Base-by-base conservation (phyloP, 92 coral and sea anemone species). In the Paramuricea clavata region DNA sequence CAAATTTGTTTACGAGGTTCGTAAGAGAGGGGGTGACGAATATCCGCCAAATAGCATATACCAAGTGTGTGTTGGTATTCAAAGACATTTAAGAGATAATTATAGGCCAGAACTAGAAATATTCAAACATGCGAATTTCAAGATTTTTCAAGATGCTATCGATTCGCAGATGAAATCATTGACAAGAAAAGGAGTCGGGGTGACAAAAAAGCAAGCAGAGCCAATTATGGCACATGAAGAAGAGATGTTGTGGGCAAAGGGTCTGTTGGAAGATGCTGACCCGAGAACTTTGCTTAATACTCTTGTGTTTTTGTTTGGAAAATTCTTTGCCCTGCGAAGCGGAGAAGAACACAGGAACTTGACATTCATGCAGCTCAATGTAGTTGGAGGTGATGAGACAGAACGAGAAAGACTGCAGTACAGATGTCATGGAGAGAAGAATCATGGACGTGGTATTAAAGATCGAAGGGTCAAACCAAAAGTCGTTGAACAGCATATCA, bases 41-140 rank as follows among this genome's bases (percentile, higher is more conserved):
- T 82, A 82, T 49, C 67, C 77, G 71, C 60, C 78, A 71, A 64
- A 82, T 61, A 82, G 41, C 60, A 49, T 82, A 30, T 82, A 82
- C 59, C 86, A 81, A 64, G 34, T 81, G 52, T 81, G 76, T 43
- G 86, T 81, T 81, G 76, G 86, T 26, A 64, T 64, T 32, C 74
- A 81, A 61, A 60, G 86, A 21, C 50, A 33, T 81, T 33, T 60
- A 57, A 81, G 50, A 64, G 86, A 81, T 61, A 81, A 81, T 60
- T 76, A 34, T 35, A 28, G 56, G 41, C 25, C 56, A 60, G 59
- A 17, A 34, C 22, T 81, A 30, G 86, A 81, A 28, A 17, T 65
- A 6, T 81, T 81, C 12, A 69, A 71, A 33, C 35, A 81, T 50
- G 23, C 59, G 31, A 7, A 71, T 27, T 81, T 67, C 74, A 30